Evolutionary conservation across 2,888 invertebrate genomes (phyloP).

Genomic region (Suillia variegata): DNA sequence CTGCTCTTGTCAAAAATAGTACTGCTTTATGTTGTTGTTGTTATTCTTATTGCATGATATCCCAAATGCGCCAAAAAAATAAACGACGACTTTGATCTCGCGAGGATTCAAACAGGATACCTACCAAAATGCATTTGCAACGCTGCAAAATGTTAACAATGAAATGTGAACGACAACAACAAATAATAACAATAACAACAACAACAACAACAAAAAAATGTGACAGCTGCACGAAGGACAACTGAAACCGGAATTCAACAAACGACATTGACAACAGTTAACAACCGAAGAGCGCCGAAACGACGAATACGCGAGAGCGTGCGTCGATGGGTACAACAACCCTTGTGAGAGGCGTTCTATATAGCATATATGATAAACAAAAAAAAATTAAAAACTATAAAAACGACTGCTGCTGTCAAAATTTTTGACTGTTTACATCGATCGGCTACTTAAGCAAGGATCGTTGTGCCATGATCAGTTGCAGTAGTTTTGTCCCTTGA

Average conservation of each 20-base stretch:
- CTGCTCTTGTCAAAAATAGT: neutral
- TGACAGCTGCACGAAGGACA: slow-evolving; percentile 44
- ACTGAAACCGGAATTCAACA: slow-evolving; percentile 37
- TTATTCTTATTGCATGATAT: too few relatives aligned
- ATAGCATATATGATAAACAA: too few relatives aligned
- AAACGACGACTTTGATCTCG: neutral
- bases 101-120: slow-evolving; percentile 46
- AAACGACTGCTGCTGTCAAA: neutral
- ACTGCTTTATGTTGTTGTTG: too few relatives aligned
- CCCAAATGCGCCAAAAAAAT: too few relatives aligned
- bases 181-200: neutral
- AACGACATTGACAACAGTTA: slow-evolving; percentile 19
- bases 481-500: slow-evolving; percentile 40
- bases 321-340: slow-evolving; percentile 4
- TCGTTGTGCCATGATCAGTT: slow-evolving; percentile 31
- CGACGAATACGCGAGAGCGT: slow-evolving; percentile 15
- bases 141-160: slow-evolving; percentile 33
- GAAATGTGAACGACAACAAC: slow-evolving; percentile 27
- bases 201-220: slow-evolving; percentile 11
- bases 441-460: slow-evolving; percentile 44
- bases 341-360: neutral
- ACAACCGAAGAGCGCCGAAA: slow-evolving; percentile 27
- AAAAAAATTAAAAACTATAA: too few relatives aligned
- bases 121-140: slow-evolving; percentile 50
- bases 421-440: slow-evolving; percentile 16